A percentile compares a stretch with the other conserved stretches of the same genome.
Evolutionary conservation across 2,113 vertebrate genomes (phyloP).

Genomic region (Noturus placidus): DNA sequence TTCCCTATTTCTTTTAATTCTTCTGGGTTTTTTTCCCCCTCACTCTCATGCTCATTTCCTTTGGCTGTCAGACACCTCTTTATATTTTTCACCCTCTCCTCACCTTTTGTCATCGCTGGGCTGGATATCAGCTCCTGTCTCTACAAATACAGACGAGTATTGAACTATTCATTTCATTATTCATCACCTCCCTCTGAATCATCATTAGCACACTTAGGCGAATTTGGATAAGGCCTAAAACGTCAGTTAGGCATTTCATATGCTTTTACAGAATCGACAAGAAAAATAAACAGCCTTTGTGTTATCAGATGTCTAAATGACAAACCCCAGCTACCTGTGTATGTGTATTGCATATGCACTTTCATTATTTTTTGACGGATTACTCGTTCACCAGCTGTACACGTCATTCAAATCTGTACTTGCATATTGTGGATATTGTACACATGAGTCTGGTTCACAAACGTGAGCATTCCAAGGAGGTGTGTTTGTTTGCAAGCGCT

Average conservation of each 20-base stretch:
- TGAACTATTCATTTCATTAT: background rate
- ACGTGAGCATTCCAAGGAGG: background rate
- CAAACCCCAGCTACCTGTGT: background rate
- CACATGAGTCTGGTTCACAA: background rate
- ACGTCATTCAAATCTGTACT: background rate
- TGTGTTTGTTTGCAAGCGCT: background rate
- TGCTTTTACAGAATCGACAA: background rate
- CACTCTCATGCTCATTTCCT: conserved; percentile 61
- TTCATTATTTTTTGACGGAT: background rate
- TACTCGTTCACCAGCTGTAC: background rate
- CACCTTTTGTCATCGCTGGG: conserved; percentile 46
- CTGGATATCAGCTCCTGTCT: conserved; percentile 34
- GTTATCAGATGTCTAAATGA: background rate
- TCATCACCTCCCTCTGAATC: conserved; percentile 8
- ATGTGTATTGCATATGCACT: background rate
- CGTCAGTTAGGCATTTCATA: background rate
- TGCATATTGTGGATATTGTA: background rate
- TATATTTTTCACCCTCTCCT: conserved; percentile 40
- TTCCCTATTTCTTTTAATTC: conserved; percentile 43
- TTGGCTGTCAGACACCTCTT: conserved; percentile 55
- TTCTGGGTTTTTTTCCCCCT: conserved; percentile 45
- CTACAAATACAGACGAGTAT: background rate
- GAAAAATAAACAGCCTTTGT: too few relatives aligned
- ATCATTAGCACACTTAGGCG: conserved; percentile 20
- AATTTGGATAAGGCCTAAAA: conserved; percentile 12